Evolutionary conservation across 2,113 vertebrate genomes (phyloP), one percentile per base, ranked within the genome.

Genomic region (Amia ocellicauda): DNA sequence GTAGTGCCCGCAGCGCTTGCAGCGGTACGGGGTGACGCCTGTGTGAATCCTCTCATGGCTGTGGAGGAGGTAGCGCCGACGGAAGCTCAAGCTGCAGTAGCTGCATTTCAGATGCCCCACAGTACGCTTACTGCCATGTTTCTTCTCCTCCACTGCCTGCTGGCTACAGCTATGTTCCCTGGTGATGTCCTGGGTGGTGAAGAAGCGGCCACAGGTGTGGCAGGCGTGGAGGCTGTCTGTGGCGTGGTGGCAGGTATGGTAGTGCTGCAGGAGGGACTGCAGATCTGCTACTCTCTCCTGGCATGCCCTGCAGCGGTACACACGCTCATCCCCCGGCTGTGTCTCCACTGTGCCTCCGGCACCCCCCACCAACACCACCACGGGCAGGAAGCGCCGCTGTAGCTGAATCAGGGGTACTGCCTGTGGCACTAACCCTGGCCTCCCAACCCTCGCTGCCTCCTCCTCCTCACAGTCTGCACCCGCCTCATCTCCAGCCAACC

Each of bases 251-350:
- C 4, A 27, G 31, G 11, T 11, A 57, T 79, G 69, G 58, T 86
- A 69, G 64, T 90, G 89, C 41, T 86, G 83, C 64, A 89, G 83
- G 22, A 88, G 60, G 53, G 74, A 10, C 69, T 86, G 72, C 11
- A 76, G 26, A 69, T 16, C 80, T 7, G 47, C 13, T 13, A 69
- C 58, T 24, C 47, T 71, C 14, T 78, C 60, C 24, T 79, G 42
- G 68, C 89, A 90, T 22, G 43, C 17, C 52, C 59, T 63, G 57
- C 89, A 90, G 8, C 42, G 40, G 58, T 82, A 89, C 0, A 26
- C 51, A n/a, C n/a, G n/a, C n/a, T n/a, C 7, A 68, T 56, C 29
- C 5, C 60, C 7, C 2, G 28, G 63, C 24, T 58, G 66, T 68
- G 28, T 24, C 9, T n/a, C 19, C 62, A 26, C 23, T 82, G 72